Evolutionary conservation across 2,113 vertebrate species (phyloP).

Genomic region (Symphodus melops): DNA sequence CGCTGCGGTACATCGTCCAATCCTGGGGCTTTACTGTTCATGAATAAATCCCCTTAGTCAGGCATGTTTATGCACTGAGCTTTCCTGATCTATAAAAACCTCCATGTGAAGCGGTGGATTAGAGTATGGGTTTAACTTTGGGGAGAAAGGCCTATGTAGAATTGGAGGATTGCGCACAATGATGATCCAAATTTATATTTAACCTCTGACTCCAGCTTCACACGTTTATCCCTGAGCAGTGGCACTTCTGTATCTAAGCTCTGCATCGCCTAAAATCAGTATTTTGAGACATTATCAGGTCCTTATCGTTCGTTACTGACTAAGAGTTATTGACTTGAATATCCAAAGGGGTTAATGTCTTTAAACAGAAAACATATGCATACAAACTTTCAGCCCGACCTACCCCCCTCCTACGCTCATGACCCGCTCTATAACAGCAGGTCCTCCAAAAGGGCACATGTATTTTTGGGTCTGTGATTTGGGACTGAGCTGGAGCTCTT

Average conservation of each 20-base stretch:
- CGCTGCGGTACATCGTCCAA: background rate
- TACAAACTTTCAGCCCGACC: background rate
- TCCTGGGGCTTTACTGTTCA: background rate
- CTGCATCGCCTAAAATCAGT: too few relatives aligned
- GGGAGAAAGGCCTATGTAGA: background rate
- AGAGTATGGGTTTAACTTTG: background rate
- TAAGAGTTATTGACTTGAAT: background rate
- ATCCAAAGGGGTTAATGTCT: background rate
- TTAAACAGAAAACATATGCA: background rate
- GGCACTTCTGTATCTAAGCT: background rate
- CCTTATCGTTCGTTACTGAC: too few relatives aligned
- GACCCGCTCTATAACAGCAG: constrained; percentile 40
- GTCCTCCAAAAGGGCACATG: constrained; percentile 71
- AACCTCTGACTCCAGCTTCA: constrained; percentile 9
- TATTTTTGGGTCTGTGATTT: constrained; percentile 72
- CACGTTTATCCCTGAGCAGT: background rate
- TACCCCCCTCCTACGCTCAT: constrained; percentile 6
- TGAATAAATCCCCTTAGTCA: constrained; percentile 1
- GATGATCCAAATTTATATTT: background rate
- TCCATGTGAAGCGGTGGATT: background rate
- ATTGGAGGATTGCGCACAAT: background rate
- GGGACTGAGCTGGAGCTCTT: constrained; percentile 41
- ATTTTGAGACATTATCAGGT: too few relatives aligned
- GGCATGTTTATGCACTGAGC: background rate
- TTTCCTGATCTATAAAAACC: constrained; percentile 1